Base-by-base conservation (phyloP, 2,797 vertebrate species). In the Orestias chungarensis region DNA sequence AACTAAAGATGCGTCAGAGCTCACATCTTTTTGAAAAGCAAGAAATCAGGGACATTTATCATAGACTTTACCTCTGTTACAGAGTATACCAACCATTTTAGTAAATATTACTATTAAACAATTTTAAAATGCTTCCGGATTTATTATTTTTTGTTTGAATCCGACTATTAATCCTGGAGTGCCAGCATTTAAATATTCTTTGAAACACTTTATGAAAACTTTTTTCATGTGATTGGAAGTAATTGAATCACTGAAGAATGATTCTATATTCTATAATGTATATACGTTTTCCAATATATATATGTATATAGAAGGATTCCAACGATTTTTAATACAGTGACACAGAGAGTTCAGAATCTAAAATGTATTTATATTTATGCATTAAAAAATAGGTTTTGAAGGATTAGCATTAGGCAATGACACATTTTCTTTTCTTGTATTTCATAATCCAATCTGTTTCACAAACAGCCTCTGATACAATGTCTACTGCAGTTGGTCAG, bases 401-500 rank as follows among this genome's bases (percentile, higher is more conserved):
- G 27, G 74, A 84, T 83, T 67, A 82, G 80, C 61, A 73, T 79
- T 71, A 76, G 68, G 67, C 79, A 75, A 38, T 88, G 90, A 90
- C 73, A 64, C 86, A 87, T 79, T 54, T 62, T 71, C 78, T 85
- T 75, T 18, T 74, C 57, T 72, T 74, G 50, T 75, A 80, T 80
- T 49, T 81, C 70, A n/a, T 88, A 90, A 92, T 92, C 92, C 90
- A 79, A 86, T 92, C 70, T 68, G 91, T 91, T 91, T 79, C 85
- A 83, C 64, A 76, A 72, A 71, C 68, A 73, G 81, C 80, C 76
- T 84, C 70, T 75, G 61, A 79, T 88, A 83, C 73, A 75, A 77
- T 75, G 65, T 71, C 66, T 54, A 74, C 40, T 70, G 69, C 64
- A 79, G 70, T 49, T 78, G n/a, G 75, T 82, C 65, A 43, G 50